phyloP scores from a whole-genome alignment of 2,113 vertebrate genomes.

The Cynopterus brachyotis region DNA sequence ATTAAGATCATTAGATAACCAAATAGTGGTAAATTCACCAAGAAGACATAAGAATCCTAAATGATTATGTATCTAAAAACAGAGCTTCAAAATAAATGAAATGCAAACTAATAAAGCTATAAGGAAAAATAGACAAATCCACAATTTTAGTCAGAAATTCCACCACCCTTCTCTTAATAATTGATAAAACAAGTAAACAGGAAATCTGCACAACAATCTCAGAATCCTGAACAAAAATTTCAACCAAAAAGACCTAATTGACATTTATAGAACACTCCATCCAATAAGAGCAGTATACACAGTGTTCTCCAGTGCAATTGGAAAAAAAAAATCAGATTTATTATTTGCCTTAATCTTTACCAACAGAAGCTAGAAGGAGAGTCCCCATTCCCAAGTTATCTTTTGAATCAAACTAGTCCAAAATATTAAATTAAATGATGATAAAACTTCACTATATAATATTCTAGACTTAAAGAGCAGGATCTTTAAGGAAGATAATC shows the following conservation, averaged over 20 bases:
- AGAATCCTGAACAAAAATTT: background rate
- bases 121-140: background rate
- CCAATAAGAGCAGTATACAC: background rate
- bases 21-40: background rate
- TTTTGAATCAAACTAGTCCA: conserved; percentile 23
- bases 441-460: background rate
- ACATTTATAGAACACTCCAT: background rate
- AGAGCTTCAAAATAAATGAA: conserved; percentile 1
- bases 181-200: background rate
- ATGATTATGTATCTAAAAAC: background rate
- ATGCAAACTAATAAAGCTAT: background rate
- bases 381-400: background rate
- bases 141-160: conserved; percentile 1
- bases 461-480: background rate
- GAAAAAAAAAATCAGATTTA: background rate
- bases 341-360: background rate
- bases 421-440: background rate
- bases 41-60: background rate
- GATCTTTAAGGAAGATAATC: background rate
- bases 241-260: background rate
- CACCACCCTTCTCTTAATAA: background rate
- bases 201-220: background rate
- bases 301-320: background rate
- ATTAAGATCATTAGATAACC: conserved; percentile 31
- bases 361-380: background rate